These are phyloP conservation scores for Cantharis flavilabris DNA, from an alignment of 2,888 invertebrate species.

Conservation along the genomic window DNA sequence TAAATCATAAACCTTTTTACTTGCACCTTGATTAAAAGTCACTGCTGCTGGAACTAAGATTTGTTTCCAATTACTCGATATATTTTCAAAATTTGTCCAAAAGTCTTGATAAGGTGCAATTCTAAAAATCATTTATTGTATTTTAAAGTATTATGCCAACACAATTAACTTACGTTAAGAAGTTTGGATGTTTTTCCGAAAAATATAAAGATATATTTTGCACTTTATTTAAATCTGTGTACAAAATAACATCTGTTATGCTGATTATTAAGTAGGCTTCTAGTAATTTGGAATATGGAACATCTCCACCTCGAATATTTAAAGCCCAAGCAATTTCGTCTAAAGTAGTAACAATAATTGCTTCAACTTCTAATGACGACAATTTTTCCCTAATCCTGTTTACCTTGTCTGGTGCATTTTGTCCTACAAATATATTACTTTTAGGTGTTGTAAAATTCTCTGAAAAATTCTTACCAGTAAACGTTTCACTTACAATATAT, in stretches of 20 bases:
- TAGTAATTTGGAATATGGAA: slow-evolving; percentile 80
- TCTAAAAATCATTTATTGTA: slow-evolving; percentile 54
- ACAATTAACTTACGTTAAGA: slow-evolving; percentile 62
- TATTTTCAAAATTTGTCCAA: slow-evolving; percentile 71
- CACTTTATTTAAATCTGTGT: slow-evolving; percentile 70
- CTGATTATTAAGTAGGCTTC: slow-evolving; percentile 76
- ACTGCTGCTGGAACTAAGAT: slow-evolving; percentile 74
- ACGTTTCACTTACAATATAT: slow-evolving; percentile 57
- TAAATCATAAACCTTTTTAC: slow-evolving; percentile 68
- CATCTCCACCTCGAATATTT: slow-evolving; percentile 83
- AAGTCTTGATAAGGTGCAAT: slow-evolving; percentile 71
- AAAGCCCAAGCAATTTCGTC: slow-evolving; percentile 89
- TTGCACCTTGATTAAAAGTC: slow-evolving; percentile 73
- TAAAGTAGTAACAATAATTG: slow-evolving; percentile 81
- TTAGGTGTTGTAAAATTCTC: neutral
- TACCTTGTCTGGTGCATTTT: slow-evolving; percentile 78
- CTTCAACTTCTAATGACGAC: slow-evolving; percentile 65
- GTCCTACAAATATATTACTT: slow-evolving; percentile 54
- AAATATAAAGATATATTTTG: slow-evolving; percentile 51
- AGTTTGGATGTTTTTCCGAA: slow-evolving; percentile 63
- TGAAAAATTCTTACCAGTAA: slow-evolving; percentile 55
- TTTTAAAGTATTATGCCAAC: neutral
- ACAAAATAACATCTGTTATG: slow-evolving; percentile 67
- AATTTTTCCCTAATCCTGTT: slow-evolving; percentile 67
- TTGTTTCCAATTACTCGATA: slow-evolving; percentile 65